phyloP scores from a whole-genome alignment of 2,113 vertebrate species.

The Clarias macrocephalus region DNA sequence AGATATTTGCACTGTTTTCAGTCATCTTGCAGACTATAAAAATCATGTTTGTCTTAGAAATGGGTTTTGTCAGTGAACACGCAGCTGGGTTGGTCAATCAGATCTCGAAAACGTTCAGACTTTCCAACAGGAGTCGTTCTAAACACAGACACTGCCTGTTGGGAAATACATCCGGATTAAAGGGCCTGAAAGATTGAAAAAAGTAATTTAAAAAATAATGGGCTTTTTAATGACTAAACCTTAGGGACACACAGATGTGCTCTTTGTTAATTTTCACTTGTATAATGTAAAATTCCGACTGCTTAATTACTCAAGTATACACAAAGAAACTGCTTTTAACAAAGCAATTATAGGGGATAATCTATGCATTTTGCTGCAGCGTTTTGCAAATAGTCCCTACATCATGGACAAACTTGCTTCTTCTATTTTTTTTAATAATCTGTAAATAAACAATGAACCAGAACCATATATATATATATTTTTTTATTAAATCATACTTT shows the following conservation, averaged over 20 bases:
- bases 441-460: neutral
- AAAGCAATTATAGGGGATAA: constrained; percentile 76
- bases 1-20: constrained; percentile 53
- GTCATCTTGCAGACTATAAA: constrained; percentile 49
- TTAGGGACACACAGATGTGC: constrained; percentile 84
- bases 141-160: constrained; percentile 74
- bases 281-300: constrained; percentile 85
- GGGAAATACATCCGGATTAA: constrained; percentile 84
- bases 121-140: constrained; percentile 79
- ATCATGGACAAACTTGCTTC: constrained; percentile 58
- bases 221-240: constrained; percentile 87
- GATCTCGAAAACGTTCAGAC: constrained; percentile 71
- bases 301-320: constrained; percentile 84
- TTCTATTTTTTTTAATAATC: constrained; percentile 15
- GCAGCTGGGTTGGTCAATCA: constrained; percentile 64
- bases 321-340: constrained; percentile 81
- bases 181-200: constrained; percentile 81
- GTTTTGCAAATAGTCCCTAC: constrained; percentile 58
- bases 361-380: constrained; percentile 64
- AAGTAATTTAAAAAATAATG: constrained; percentile 89
- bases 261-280: constrained; percentile 85
- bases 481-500: constrained; percentile 19
- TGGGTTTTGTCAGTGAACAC: constrained; percentile 58
- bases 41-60: constrained; percentile 62
- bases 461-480: neutral